Conservation (phyloP, 2,797 vertebrate species). For the Phrynocephalus guinanensis region DNA sequence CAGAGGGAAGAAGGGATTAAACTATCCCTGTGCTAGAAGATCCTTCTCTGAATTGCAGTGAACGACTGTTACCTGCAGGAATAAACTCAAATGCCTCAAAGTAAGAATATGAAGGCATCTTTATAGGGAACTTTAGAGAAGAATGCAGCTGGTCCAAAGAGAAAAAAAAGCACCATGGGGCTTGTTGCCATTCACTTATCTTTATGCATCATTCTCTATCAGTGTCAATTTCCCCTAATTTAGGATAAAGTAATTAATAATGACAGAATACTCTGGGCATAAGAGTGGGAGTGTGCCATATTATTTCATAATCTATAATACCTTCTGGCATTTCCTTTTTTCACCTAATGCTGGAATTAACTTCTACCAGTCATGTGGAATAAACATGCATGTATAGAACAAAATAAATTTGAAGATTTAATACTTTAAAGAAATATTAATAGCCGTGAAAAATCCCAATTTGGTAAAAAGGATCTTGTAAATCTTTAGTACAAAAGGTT, state of each 20-base stretch:
- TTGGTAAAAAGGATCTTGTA: background rate
- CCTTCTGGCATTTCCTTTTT: constrained; percentile 12
- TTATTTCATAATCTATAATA: background rate
- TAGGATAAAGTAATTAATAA: constrained; percentile 42
- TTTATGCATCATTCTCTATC: background rate
- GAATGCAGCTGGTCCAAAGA: background rate
- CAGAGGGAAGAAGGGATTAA: background rate
- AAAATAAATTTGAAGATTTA: constrained; percentile 5
- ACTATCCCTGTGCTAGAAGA: background rate
- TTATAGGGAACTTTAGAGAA: background rate
- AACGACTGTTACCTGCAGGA: background rate
- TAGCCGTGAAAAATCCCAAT: background rate
- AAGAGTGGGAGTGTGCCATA: constrained; percentile 1
- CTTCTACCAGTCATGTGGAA: constrained; percentile 17
- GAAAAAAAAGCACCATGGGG: background rate
- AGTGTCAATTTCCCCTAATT: background rate
- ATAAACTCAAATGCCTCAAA: background rate
- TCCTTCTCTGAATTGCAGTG: background rate
- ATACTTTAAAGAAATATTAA: background rate
- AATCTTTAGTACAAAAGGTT: background rate
- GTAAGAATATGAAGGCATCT: constrained; percentile 9
- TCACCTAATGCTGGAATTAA: constrained; percentile 16
- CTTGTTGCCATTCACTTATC: background rate
- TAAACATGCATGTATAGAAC: constrained; percentile 6
- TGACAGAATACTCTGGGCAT: background rate